Evolutionary conservation across 2,888 invertebrate species (phyloP).

Genomic region (Ptilodon capucinus): DNA sequence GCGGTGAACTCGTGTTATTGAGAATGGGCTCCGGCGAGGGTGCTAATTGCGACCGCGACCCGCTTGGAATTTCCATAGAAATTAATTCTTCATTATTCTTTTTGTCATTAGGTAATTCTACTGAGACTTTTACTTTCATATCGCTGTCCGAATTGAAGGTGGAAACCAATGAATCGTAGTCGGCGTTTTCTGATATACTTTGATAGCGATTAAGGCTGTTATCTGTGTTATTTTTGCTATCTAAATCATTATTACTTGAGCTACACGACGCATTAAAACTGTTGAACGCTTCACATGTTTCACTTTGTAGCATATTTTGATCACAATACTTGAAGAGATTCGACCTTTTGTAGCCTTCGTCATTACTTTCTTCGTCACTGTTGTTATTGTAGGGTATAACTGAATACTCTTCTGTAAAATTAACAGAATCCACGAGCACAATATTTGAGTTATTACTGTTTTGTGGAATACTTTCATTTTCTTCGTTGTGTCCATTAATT

Average conservation of each 20-base stretch:
- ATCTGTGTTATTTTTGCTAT: conserved; percentile 54
- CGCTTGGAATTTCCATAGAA: conserved; percentile 44
- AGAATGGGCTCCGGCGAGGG: conserved; percentile 62
- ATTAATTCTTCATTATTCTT: conserved; percentile 40
- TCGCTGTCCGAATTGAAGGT: conserved; percentile 52
- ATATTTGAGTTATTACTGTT: conserved; percentile 52
- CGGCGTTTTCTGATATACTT: conserved; percentile 61
- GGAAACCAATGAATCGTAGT: conserved; percentile 64
- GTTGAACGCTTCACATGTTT: conserved; percentile 70
- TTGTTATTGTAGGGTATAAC: conserved; percentile 53
- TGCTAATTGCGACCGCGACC: conserved; percentile 54
- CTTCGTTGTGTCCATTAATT: conserved; percentile 44
- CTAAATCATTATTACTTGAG: conserved; percentile 56
- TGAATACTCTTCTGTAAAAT: conserved; percentile 63
- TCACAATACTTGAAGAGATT: conserved; percentile 66
- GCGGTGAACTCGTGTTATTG: conserved; percentile 42
- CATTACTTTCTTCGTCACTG: conserved; percentile 49
- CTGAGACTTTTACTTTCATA: conserved; percentile 66
- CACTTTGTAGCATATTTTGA: conserved; percentile 74
- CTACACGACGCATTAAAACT: conserved; percentile 71
- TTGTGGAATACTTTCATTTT: conserved; percentile 44
- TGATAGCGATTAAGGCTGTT: conserved; percentile 57
- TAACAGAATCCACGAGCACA: conserved; percentile 64
- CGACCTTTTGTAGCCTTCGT: conserved; percentile 43
- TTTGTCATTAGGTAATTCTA: conserved; percentile 55